Evolutionary conservation across 2,113 vertebrate genomes (phyloP), one percentile per base, ranked within the genome.

Genomic region (Puma concolor): DNA sequence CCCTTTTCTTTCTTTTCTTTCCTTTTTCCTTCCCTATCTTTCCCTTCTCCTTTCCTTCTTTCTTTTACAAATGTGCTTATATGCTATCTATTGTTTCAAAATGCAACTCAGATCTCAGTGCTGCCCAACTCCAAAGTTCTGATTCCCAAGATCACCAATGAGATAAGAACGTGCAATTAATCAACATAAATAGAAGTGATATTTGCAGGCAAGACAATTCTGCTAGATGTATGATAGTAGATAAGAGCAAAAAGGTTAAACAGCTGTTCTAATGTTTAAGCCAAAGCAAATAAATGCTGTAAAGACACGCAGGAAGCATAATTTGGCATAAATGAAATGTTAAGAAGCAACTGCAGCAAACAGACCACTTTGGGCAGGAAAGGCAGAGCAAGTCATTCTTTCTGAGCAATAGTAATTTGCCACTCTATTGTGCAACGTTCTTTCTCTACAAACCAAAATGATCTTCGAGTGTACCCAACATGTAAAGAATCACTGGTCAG

Each of bases 371-470:
- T 76, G 71, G 82, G 82, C 85, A 97, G 86, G 44, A 85, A 44
- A 60, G 50, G 54, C 50, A 85, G 38, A 81, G 25, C n/a, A 88
- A 83, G 63, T 77, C 72, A 96, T 54, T 85, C 10, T 71, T 85
- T 80, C 57, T 52, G 27, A 64, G 41, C 63, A 96, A 97, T 25
- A 64, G 86, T 60, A 72, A 90, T 90, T 27, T 92, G 41, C 67
- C 88, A 94, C 83, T 93, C 33, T 81, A 74, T 8, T 84, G 91
- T 92, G 64, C 90, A 90, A 72, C 96, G 76, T 71, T 88, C 64
- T 91, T 95, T 93, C 84, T 93, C 71, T 92, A 95, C 84, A 96
- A 97, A 95, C 91, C 71, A 92, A 94, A 71, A 25, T 93, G 92
- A 19, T 93, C 71, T 95, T 93, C 84, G 85, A 84, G 16, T 52